Percentiles rank a stretch among this genome's conserved stretches.
These are phyloP conservation scores for Rhabdomys pumilio DNA, from an alignment of 2,797 vertebrate species.

Conservation along the genomic window DNA sequence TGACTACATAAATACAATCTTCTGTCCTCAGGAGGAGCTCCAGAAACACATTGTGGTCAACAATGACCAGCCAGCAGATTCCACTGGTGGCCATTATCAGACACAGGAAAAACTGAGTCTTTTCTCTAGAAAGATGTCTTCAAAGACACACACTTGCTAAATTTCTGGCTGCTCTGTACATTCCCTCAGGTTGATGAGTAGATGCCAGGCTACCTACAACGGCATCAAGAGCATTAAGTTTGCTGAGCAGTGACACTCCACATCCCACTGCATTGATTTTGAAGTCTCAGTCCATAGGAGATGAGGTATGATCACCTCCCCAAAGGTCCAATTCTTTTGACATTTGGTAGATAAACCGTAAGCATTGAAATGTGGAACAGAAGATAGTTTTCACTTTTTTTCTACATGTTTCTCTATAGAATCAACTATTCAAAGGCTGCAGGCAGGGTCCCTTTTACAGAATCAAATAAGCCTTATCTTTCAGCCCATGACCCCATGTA, in stretches of 20 bases:
- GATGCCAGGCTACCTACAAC: background rate
- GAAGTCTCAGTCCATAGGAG: background rate
- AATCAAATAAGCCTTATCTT: background rate
- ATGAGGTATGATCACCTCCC: background rate
- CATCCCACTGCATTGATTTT: background rate
- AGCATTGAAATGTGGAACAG: background rate
- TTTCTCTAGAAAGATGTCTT: conserved; percentile 17
- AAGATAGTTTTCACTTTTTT: background rate
- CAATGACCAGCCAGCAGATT: background rate
- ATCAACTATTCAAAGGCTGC: background rate
- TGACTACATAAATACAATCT: conserved; percentile 7
- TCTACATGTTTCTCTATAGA: background rate
- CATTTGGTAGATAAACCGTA: background rate
- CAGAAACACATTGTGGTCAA: background rate
- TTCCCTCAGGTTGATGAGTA: background rate
- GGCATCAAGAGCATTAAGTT: background rate
- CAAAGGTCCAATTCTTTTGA: conserved; percentile 14
- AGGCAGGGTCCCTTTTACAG: background rate
- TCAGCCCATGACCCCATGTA: background rate
- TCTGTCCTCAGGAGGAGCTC: conserved; percentile 3
- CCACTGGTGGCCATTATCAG: background rate
- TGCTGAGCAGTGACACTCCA: background rate
- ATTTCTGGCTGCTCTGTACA: background rate
- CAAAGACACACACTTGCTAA: conserved; percentile 1
- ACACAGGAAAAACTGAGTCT: background rate